phyloP scores from a whole-genome alignment of 1,140 invertebrate genomes.

The Eriosoma lanigerum region DNA sequence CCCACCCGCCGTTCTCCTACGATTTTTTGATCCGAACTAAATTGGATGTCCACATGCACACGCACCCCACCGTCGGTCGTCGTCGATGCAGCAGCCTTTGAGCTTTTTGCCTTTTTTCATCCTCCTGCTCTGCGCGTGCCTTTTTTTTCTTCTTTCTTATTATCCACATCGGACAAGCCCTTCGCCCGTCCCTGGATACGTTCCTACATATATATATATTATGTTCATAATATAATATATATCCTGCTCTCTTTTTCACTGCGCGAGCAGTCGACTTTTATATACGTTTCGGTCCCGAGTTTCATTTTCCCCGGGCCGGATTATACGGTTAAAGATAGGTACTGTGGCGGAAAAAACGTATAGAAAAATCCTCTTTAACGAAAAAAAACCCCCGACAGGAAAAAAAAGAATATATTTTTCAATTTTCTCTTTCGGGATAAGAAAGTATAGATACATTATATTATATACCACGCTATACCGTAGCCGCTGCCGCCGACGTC shows the following conservation, averaged over 20 bases:
- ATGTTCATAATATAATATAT: too few species aligned
- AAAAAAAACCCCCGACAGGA: slow-evolving; percentile 4
- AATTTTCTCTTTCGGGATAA: slow-evolving; percentile 30
- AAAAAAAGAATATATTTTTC: slow-evolving; percentile 47
- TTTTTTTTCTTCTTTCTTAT: slow-evolving; percentile 40
- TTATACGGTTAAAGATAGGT: slow-evolving; percentile 52
- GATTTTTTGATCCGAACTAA: slow-evolving; percentile 51
- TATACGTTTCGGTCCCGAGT: slow-evolving; percentile 46
- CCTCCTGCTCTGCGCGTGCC: neutral
- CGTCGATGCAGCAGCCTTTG: slow-evolving; percentile 30
- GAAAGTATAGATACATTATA: neutral
- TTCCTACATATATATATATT: too few species aligned
- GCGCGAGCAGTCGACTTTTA: slow-evolving; percentile 11
- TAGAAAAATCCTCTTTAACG: slow-evolving; percentile 49
- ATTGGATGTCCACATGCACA: slow-evolving; percentile 50
- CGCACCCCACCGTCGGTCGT: slow-evolving; percentile 8
- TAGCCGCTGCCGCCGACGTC: too few species aligned
- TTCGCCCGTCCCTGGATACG: neutral
- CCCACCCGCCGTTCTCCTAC: neutral
- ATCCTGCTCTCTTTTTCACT: neutral
- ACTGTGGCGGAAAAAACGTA: slow-evolving; percentile 39
- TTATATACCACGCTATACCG: neutral
- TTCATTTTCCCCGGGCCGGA: slow-evolving; percentile 49
- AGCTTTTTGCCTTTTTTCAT: slow-evolving; percentile 21
- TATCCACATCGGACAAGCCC: slow-evolving; percentile 49